These are phyloP conservation scores for Coenobita brevimanus DNA, from an alignment of 1,140 invertebrate species.

Conservation along the genomic window DNA sequence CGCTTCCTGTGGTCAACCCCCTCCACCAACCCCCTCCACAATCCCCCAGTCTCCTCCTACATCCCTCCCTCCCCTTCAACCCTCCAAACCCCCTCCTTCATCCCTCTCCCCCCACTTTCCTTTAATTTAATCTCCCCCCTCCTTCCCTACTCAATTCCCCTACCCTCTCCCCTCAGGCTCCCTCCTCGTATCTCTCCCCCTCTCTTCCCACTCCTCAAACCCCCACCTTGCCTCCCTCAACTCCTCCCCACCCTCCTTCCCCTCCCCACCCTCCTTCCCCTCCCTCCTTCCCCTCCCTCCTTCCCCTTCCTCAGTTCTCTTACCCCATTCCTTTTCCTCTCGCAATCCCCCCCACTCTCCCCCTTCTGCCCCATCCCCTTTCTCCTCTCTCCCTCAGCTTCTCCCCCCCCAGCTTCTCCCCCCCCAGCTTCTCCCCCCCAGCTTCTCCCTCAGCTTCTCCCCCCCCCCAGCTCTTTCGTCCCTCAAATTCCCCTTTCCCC, in stretches of 20 bases:
- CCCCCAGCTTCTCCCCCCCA: neutral
- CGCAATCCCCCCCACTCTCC: neutral
- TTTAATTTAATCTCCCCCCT: neutral
- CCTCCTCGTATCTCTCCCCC: neutral
- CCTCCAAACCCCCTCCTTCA: neutral
- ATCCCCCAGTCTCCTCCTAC: neutral
- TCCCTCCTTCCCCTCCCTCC: neutral
- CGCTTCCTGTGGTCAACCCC: slow-evolving; percentile 18
- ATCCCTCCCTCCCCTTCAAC: neutral
- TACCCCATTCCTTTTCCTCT: too few species aligned
- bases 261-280: neutral
- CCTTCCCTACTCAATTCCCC: neutral
- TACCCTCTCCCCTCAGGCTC: neutral
- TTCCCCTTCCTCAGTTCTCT: neutral
- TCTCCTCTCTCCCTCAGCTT: neutral
- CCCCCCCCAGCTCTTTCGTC: neutral
- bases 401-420: neutral
- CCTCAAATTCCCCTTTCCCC: neutral
- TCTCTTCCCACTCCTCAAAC: neutral
- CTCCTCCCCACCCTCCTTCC: neutral
- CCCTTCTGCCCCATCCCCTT: neutral
- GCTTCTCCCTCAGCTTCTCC: neutral
- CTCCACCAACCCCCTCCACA: neutral
- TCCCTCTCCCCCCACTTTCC: neutral
- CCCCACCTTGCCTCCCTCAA: neutral